Conservation (phyloP, 2,113 vertebrate genomes). For the Tetrax tetrax region DNA sequence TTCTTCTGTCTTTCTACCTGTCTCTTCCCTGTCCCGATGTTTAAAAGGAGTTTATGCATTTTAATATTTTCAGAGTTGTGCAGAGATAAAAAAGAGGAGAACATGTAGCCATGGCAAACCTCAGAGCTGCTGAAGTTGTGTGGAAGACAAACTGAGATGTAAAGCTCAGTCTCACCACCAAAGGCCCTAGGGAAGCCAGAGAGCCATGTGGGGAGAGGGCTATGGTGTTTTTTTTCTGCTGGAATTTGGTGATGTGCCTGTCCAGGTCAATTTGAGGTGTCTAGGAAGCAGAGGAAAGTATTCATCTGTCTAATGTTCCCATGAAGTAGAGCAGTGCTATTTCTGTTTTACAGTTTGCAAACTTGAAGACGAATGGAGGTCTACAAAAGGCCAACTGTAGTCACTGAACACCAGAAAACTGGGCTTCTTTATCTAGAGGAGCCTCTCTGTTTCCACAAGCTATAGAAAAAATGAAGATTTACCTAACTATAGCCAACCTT, state of each 20-base stretch:
- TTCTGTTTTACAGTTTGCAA: background rate
- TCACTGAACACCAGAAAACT: background rate
- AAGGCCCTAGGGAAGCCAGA: background rate
- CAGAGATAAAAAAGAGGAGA: background rate
- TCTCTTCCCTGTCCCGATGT: background rate
- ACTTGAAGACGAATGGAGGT: background rate
- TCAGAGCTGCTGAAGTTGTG: background rate
- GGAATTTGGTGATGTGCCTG: background rate
- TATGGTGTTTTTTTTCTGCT: background rate
- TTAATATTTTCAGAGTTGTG: background rate
- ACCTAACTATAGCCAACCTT: background rate
- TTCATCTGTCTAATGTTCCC: background rate
- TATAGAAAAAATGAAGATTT: background rate
- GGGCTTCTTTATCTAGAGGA: background rate
- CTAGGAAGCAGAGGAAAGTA: background rate
- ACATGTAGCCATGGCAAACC: rapidly evolving
- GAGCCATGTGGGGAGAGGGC: background rate
- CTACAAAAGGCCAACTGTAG: background rate
- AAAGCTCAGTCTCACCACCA: background rate
- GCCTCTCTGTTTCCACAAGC: background rate
- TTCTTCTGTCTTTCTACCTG: background rate
- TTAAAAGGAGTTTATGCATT: background rate
- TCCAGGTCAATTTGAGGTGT: rapidly evolving
- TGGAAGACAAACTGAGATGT: background rate
- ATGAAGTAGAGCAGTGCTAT: background rate